Evolutionary conservation across 2,797 vertebrate species (phyloP), one percentile per base, ranked within the genome.

Genomic region (Hozukius guyotensis): DNA sequence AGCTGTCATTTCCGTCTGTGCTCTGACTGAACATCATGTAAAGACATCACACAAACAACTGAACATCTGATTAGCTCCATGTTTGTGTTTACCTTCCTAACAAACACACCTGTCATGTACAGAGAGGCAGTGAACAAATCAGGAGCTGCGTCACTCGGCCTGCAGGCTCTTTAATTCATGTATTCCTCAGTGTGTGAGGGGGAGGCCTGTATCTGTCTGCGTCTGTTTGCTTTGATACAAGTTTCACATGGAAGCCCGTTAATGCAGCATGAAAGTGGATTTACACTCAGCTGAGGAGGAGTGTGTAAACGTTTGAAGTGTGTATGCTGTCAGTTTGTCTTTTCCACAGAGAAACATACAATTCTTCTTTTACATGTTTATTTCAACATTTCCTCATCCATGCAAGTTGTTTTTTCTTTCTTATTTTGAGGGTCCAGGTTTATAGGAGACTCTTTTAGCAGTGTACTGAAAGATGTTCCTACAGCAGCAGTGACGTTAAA

Each of bases 221-320:
- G 63, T 79, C 78, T 92, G 88, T 72, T 85, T 74, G 77, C 81
- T 89, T 82, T 86, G 89, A 92, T 83, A 81, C 78, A 53, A 77
- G 69, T 86, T 84, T 87, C 78, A 83, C 70, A 77, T 29, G 52
- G 72, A 81, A 70, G 71, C 64, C 72, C 38, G 65, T 55, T 88
- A 84, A 90, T 81, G 75, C 67, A 22, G 71, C 85, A 83, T 89
- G 87, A 92, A 90, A 92, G 87, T 88, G 86, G 88, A 89, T 90
- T 89, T 81, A 60, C 71, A 42, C 72, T 72, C 42, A 34, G 69
- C 82, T 72, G 78, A 73, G 84, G 80, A 80, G 73, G 77, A 34
- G 72, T 61, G 71, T 46, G 70, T 59, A 5, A 55, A 31, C 2
- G 65, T 86, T 88, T 86, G 81, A 84, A 82, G 69, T 75, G 49